Evolutionary conservation across 2,888 invertebrate species (phyloP), one percentile per base, ranked within the genome.

Genomic region (Hydrotaea diabolus): DNA sequence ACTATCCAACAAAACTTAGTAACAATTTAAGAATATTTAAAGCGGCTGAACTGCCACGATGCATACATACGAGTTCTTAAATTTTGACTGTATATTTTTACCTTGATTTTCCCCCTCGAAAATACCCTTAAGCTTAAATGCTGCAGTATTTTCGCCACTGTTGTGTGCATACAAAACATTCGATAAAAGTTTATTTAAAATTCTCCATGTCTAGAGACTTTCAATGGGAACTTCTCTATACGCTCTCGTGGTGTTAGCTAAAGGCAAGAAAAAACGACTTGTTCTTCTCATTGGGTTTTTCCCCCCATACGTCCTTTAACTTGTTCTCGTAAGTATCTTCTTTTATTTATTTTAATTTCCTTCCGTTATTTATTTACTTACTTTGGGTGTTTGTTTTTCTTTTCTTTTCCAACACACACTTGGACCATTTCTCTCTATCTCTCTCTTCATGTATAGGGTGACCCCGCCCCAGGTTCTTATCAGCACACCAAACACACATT

Each of bases 341-440:
- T 66, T 43, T 66, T 66, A 66, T 66, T 66, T 66, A 66, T 66
- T 66, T 66, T 19, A 66, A 43, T 66, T 66, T 66, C 66, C 19
- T 66, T 66, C 59, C 26, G 23, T 66, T n/a, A 15, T n/a, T 36
- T 31, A 15, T 64, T n/a, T 39, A 43, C 39, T 66, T 66, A 43
- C 39, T 66, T n/a, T n/a, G n/a, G n/a, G n/a, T n/a, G n/a, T n/a
- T n/a, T n/a, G n/a, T n/a, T n/a, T n/a, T 31, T 66, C 39, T 66
- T 19, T 66, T 39, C 21, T 66, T 43, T 43, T 19, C 39, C 43
- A n/a, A 43, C 11, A 66, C 66, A 66, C 66, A 43, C 66, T 11
- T 15, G 36, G 49, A n/a, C 43, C 39, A 36, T 39, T 43, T 17
- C 66, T 66, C 36, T 43, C 36, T 11, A 7, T n/a, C n/a, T n/a